Percentiles rank a stretch among this genome's conserved stretches.
Evolutionary conservation across 2,113 vertebrate genomes (phyloP).

Genomic region (Chaetops frenatus): DNA sequence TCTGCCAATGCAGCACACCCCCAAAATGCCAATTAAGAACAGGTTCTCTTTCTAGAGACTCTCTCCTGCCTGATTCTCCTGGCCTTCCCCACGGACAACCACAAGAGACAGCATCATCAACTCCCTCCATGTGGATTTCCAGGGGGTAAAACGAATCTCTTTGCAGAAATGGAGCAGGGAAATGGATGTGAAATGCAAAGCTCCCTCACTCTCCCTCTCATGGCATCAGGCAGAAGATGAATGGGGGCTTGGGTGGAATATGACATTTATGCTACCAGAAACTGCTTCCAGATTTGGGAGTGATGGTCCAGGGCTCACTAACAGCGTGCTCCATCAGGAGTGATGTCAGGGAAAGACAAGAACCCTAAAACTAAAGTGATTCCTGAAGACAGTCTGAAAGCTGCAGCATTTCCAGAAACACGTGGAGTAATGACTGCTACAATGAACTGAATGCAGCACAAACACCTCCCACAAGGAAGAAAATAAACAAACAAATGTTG

Average conservation of each 20-base stretch:
- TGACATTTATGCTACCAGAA: neutral
- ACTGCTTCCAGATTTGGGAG: neutral
- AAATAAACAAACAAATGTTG: neutral
- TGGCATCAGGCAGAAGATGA: neutral
- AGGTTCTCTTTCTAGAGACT: neutral
- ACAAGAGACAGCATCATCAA: neutral
- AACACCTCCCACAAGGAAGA: neutral
- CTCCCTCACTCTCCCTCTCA: neutral
- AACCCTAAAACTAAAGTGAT: neutral
- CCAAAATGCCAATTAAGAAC: neutral
- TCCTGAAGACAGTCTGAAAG: neutral
- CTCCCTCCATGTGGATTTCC: neutral
- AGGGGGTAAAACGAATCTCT: neutral
- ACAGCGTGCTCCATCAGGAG: neutral
- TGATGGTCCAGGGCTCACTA: neutral
- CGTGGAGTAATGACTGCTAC: accelerated
- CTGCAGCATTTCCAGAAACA: neutral
- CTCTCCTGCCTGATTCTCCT: neutral
- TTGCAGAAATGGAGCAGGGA: neutral
- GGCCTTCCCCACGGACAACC: neutral
- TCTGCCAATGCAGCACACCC: neutral
- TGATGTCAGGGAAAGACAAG: neutral
- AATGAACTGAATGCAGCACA: neutral
- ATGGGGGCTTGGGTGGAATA: neutral
- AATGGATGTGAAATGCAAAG: neutral